These are phyloP conservation scores for Caerostris extrusa DNA, from an alignment of 1,140 invertebrate genomes.

Conservation along the genomic window DNA sequence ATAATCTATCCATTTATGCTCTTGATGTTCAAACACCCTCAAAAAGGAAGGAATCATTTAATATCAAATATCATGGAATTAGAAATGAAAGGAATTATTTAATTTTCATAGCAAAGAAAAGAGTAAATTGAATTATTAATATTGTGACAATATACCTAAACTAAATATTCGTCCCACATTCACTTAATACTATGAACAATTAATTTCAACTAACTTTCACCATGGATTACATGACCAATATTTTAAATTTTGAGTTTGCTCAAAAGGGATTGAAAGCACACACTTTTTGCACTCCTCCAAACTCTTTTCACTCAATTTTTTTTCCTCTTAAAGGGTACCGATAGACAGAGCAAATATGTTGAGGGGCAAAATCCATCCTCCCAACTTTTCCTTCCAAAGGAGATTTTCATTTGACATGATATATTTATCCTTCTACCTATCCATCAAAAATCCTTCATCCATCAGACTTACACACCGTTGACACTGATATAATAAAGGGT, in stretches of 20 bases:
- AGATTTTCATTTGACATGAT: slow-evolving; percentile 72
- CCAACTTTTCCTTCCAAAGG: slow-evolving; percentile 38
- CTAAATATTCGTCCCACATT: too few species aligned
- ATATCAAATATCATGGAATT: too few species aligned
- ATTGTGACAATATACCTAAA: too few species aligned
- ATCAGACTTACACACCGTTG: slow-evolving; percentile 65
- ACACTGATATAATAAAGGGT: slow-evolving; percentile 49
- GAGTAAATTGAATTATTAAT: too few species aligned
- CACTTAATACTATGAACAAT: too few species aligned
- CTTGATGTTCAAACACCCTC: too few species aligned
- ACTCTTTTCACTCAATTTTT: background rate
- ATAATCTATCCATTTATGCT: too few species aligned
- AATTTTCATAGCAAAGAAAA: too few species aligned
- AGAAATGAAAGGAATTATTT: too few species aligned
- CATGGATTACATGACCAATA: too few species aligned
- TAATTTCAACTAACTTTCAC: too few species aligned
- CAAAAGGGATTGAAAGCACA: background rate
- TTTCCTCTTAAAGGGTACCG: background rate
- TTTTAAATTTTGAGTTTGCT: background rate
- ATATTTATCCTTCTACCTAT: slow-evolving; percentile 66
- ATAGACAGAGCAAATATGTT: slow-evolving; percentile 60
- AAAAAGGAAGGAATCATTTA: too few species aligned
- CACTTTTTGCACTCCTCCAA: background rate
- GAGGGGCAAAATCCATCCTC: slow-evolving; percentile 42
- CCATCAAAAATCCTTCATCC: slow-evolving; percentile 67